Percentiles rank a stretch among this genome's conserved stretches.
These are phyloP conservation scores for Stomatorhinus ivindoensis DNA, from an alignment of 2,113 vertebrate genomes.

Conservation along the genomic window DNA sequence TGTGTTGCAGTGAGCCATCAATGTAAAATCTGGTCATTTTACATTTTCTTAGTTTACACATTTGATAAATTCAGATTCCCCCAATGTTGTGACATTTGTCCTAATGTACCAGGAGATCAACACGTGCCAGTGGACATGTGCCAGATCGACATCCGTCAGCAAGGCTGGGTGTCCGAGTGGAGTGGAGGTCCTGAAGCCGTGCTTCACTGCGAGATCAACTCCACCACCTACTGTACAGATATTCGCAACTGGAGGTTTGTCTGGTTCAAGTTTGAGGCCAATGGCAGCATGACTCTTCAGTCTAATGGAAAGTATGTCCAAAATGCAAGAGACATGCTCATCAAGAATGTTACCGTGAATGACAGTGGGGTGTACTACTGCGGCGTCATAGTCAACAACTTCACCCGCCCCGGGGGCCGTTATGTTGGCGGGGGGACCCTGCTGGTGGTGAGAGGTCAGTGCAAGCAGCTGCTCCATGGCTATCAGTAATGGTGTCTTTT, in stretches of 20 bases:
- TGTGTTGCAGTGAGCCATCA: background rate
- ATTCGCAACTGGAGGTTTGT: background rate
- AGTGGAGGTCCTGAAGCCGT: background rate
- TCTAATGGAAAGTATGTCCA: background rate
- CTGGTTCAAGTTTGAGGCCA: background rate
- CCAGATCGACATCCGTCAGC: background rate
- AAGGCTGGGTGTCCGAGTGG: background rate
- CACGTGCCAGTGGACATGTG: background rate
- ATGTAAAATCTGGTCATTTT: background rate
- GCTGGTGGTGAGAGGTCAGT: slow-evolving; percentile 3
- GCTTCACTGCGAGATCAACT: background rate
- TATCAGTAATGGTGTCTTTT: background rate
- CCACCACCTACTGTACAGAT: background rate
- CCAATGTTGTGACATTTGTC: background rate
- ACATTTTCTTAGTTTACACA: background rate
- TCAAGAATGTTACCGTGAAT: background rate
- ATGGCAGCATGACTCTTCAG: background rate
- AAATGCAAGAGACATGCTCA: background rate
- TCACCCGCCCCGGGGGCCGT: background rate
- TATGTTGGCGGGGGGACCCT: background rate
- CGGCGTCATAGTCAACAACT: background rate
- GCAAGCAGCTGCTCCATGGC: background rate
- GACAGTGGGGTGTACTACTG: background rate
- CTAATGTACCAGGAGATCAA: background rate
- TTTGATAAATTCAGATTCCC: background rate